These are phyloP conservation scores for Pseudomyrmex pallidus DNA, from an alignment of 1,140 invertebrate genomes.

Conservation along the genomic window DNA sequence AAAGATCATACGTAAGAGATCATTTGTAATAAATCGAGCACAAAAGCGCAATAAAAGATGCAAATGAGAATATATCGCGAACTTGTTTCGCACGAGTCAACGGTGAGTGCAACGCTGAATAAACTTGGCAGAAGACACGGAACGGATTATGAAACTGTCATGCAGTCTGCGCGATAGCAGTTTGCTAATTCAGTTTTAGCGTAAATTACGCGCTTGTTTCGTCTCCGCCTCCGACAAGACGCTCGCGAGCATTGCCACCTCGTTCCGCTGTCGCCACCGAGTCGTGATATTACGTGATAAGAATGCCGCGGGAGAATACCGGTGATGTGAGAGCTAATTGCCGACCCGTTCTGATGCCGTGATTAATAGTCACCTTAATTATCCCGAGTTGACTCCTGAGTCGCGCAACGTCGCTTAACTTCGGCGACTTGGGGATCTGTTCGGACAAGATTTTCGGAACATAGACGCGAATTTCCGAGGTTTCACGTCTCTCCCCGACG, in stretches of 20 bases:
- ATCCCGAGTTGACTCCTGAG: conserved; percentile 56
- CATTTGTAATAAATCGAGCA: not conserved
- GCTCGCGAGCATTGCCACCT: not conserved
- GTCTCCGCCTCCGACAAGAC: conserved; percentile 4
- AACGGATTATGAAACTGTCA: conserved; percentile 49
- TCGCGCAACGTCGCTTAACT: conserved; percentile 37
- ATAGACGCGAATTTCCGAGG: not conserved
- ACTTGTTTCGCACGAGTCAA: not conserved
- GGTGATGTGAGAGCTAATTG: conserved; percentile 57
- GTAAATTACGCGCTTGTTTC: conserved; percentile 65
- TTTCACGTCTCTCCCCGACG: no score
- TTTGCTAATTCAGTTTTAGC: conserved; percentile 44
- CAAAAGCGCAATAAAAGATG: not conserved
- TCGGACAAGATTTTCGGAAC: conserved; percentile 22
- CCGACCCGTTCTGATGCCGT: conserved; percentile 51
- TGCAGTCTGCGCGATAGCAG: conserved; percentile 47
- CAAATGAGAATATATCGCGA: not conserved
- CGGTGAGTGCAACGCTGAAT: not conserved
- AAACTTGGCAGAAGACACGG: conserved; percentile 30
- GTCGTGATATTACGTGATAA: conserved; percentile 57
- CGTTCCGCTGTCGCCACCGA: not conserved
- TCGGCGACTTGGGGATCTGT: conserved; percentile 23
- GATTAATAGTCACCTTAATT: conserved; percentile 70
- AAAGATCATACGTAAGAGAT: not conserved
- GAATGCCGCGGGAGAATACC: conserved; percentile 42